These are phyloP conservation scores for Athalia circularis DNA, from an alignment of 2,888 invertebrate species.

Conservation along the genomic window DNA sequence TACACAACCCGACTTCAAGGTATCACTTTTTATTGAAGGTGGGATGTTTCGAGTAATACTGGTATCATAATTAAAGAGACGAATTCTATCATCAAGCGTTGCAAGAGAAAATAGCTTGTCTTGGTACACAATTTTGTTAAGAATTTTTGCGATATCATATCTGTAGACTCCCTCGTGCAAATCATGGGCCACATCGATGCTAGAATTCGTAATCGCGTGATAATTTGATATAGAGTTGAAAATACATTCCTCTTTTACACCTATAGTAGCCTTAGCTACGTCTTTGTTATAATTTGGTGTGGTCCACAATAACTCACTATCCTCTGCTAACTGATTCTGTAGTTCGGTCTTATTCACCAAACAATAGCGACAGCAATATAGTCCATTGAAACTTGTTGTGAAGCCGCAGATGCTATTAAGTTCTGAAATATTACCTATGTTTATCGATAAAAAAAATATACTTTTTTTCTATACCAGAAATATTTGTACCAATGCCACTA, in stretches of 20 bases:
- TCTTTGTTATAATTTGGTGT: slow-evolving; percentile 2
- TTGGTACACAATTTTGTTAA: neutral
- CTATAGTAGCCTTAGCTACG: neutral
- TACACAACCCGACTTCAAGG: slow-evolving; percentile 4
- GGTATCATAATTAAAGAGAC: slow-evolving; percentile 43
- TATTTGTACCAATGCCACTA: slow-evolving; percentile 28
- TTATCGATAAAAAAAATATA: slow-evolving; percentile 43
- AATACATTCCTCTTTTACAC: slow-evolving; percentile 24
- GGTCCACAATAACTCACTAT: neutral
- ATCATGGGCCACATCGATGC: slow-evolving; percentile 45
- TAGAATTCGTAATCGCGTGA: neutral
- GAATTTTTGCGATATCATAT: slow-evolving; percentile 38
- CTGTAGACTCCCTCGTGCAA: slow-evolving; percentile 42
- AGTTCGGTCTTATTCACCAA: slow-evolving; percentile 22
- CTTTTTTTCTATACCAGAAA: slow-evolving; percentile 31
- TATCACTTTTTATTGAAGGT: slow-evolving; percentile 40
- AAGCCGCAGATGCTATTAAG: slow-evolving; percentile 48
- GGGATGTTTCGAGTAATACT: slow-evolving; percentile 44
- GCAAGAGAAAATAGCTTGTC: slow-evolving; percentile 18
- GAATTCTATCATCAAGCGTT: slow-evolving; percentile 41
- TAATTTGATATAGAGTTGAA: slow-evolving; percentile 9
- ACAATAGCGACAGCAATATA: slow-evolving; percentile 47
- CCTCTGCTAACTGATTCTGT: slow-evolving; percentile 16
- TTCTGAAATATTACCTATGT: slow-evolving; percentile 47
- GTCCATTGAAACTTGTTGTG: slow-evolving; percentile 46